Conservation (phyloP, 2,113 vertebrate species). For the Cervus canadensis region DNA sequence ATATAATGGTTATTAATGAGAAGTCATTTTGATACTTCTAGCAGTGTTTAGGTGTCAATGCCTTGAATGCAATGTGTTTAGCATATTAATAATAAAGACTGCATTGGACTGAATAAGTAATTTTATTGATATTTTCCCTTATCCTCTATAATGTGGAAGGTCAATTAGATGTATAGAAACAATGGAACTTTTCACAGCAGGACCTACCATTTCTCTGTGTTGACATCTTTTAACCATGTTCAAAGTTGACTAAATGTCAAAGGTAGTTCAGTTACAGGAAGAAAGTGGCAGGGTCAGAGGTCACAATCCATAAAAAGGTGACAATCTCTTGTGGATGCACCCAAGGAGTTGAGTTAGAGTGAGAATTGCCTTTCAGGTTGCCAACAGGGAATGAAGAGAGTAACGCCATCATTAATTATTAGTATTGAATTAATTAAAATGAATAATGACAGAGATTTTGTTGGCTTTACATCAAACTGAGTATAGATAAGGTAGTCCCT, state of each 20-base stretch:
- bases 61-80: constrained; percentile 80
- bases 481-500: constrained; percentile 69
- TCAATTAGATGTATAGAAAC: constrained; percentile 85
- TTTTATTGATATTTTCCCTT: constrained; percentile 84
- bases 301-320: constrained; percentile 73
- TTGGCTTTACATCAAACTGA: constrained; percentile 69
- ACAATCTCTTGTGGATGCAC: constrained; percentile 73
- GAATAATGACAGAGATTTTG: constrained; percentile 78
- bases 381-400: constrained; percentile 69
- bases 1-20: constrained; percentile 97
- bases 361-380: constrained; percentile 80
- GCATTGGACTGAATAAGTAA: constrained; percentile 73
- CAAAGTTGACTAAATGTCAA: constrained; percentile 84
- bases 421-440: constrained; percentile 82
- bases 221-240: constrained; percentile 81
- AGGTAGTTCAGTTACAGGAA: constrained; percentile 76
- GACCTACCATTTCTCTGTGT: constrained; percentile 78
- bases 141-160: constrained; percentile 85
- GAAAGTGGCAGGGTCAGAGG: constrained; percentile 79
- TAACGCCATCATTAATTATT: constrained; percentile 78
- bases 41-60: constrained; percentile 86
- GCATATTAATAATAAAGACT: constrained; percentile 89
- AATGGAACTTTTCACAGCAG: constrained; percentile 83
- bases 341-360: constrained; percentile 75
- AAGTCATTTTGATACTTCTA: constrained; percentile 92